These are phyloP conservation scores for Caerostris extrusa DNA, from an alignment of 1,140 invertebrate genomes.

Conservation along the genomic window DNA sequence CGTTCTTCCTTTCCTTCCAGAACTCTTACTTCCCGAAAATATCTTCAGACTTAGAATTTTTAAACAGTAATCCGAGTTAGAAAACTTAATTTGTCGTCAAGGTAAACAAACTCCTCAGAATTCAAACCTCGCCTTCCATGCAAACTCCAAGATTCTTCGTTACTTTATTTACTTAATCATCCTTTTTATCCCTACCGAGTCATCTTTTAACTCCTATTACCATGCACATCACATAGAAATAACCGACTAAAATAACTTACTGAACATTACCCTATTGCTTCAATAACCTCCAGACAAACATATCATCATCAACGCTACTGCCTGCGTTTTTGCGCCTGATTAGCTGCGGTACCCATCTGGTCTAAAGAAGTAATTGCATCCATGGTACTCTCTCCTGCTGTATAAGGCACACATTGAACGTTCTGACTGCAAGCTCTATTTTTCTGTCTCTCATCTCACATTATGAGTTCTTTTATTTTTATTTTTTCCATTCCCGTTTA, in stretches of 20 bases:
- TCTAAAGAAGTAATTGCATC: slow-evolving; percentile 1
- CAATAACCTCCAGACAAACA: slow-evolving; percentile 8
- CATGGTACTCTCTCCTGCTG: neutral
- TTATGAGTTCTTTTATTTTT: neutral
- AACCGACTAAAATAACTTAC: neutral
- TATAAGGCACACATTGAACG: neutral
- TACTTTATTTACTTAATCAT: too few relatives aligned
- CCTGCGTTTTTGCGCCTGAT: neutral
- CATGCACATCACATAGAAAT: neutral
- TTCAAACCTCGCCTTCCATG: too few relatives aligned
- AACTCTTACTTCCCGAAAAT: too few relatives aligned
- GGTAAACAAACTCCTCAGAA: too few relatives aligned
- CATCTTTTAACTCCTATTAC: neutral
- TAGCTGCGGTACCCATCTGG: slow-evolving; percentile 21
- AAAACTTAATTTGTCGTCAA: too few relatives aligned
- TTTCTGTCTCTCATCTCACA: neutral
- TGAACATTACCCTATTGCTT: neutral
- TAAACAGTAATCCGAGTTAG: too few relatives aligned
- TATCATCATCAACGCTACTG: neutral
- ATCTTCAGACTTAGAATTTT: too few relatives aligned
- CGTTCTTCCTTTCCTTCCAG: too few relatives aligned
- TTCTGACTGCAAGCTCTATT: neutral
- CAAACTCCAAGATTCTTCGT: too few relatives aligned
- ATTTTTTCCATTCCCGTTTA: neutral
- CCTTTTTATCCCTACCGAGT: too few relatives aligned